Percentiles rank a stretch among this genome's conserved stretches.
Conservation (phyloP, 2,797 vertebrate species). For the Agapornis canus region DNA sequence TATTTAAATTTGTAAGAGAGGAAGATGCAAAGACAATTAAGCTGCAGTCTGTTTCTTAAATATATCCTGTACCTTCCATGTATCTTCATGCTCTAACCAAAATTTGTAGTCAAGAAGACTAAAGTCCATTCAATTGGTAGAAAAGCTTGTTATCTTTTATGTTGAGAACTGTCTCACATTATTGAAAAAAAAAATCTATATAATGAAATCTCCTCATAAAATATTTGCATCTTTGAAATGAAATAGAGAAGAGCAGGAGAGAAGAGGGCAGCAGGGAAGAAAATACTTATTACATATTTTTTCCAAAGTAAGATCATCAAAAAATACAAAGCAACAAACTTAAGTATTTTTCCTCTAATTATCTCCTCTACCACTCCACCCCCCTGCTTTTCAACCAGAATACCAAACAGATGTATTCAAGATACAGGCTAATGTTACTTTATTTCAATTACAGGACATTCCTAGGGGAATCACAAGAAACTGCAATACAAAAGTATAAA, state of each 20-base stretch:
- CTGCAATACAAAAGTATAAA: background rate
- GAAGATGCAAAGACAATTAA: background rate
- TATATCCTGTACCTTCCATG: background rate
- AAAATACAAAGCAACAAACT: conserved; percentile 1
- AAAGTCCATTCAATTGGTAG: background rate
- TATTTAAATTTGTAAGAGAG: background rate
- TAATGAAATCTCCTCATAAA: background rate
- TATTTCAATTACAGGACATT: background rate
- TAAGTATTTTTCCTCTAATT: conserved; percentile 32
- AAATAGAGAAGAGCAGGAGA: background rate
- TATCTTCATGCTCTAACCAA: background rate
- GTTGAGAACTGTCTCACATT: background rate
- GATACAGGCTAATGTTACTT: background rate
- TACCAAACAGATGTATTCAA: background rate
- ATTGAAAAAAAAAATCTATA: background rate
- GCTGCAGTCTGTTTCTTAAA: background rate
- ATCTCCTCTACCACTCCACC: background rate
- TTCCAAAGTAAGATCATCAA: background rate
- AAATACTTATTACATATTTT: background rate
- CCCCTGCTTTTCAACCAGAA: background rate
- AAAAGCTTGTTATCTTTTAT: background rate
- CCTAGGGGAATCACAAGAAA: background rate
- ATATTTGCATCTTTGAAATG: background rate
- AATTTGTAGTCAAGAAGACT: background rate
- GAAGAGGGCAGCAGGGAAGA: background rate